Base-by-base conservation (phyloP, 2,888 invertebrate genomes). In the Leucophenga maculata region DNA sequence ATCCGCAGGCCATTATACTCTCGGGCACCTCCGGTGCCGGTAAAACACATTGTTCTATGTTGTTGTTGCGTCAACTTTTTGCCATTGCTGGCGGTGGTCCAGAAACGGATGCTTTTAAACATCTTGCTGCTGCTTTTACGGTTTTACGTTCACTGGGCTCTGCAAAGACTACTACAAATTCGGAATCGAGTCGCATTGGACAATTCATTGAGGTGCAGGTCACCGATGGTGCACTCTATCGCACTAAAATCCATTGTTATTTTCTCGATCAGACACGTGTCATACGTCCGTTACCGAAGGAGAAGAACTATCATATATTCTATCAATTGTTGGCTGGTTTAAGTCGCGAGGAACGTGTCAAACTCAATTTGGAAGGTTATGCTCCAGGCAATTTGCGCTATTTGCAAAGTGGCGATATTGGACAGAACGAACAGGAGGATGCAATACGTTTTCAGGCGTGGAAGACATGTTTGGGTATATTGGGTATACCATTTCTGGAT, bases 171-270 rank as follows among this genome's bases (percentile, higher is more conserved):
- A 92, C 93, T 65, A 93, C 94, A 77, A 97, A 97, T 89, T 94
- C 95, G 22, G 95, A 97, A 90, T 96, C 97, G 83, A 97, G 96
- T 89, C 92, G 97, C 89, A 96, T 97, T 89, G 97, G 97, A 18
- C 96, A 97, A 89, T 97, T 97, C 88, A 96, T 97, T 84, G 97
- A 98, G 90, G 97, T 97, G 75, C 97, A 97, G 90, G 96, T 98
- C 77, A 96, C 97, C 55, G 97, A 97, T 88, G 97, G 97, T 75
- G 96, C 97, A 66, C 91, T 98, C 68, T 97, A 97, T 89, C 92
- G 97, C 86, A 97, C 97, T 52, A 97, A 97, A 91, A 97, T 98
- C 84, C 97, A 97, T 89, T 97, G 97, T 89, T 97, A 97, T 89
- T 97, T 97, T 89, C 90, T 97, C 85, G 97, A 98, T 88, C 96